phyloP scores from a whole-genome alignment of 2,113 vertebrate genomes.

The Limnothrissa miodon region DNA sequence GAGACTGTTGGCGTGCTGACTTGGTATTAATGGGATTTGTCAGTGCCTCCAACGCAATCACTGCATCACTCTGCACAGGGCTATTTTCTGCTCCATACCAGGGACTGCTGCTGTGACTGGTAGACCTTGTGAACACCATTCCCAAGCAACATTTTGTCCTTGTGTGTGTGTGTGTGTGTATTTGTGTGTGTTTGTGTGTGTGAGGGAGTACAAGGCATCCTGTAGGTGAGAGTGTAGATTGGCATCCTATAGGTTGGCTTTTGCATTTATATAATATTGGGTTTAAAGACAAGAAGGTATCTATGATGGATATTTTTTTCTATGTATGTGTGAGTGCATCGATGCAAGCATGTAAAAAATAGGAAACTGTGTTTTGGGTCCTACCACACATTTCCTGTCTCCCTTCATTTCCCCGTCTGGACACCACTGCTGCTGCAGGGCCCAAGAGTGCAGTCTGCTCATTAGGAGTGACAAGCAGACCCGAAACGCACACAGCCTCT shows the following conservation, averaged over 20 bases:
- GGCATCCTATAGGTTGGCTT: not conserved
- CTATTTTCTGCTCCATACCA: not conserved
- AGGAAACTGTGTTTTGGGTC: not conserved
- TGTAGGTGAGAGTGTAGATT: not conserved
- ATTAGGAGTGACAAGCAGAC: not conserved
- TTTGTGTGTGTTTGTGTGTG: conserved; percentile 22
- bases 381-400: not conserved
- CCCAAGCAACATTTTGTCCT: not conserved
- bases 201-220: not conserved
- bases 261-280: not conserved
- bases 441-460: not conserved
- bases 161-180: not conserved
- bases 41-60: not conserved
- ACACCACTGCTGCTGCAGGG: not conserved
- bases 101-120: not conserved
- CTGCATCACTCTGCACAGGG: not conserved
- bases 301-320: not conserved
- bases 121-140: not conserved
- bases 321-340: not conserved
- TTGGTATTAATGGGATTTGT: conserved; percentile 11
- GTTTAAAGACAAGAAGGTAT: not conserved
- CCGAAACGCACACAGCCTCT: not conserved
- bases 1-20: not conserved
- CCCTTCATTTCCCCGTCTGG: not conserved
- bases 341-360: not conserved